Conservation (phyloP, 2,797 vertebrate species). For the Acestrorhynchus altus region DNA sequence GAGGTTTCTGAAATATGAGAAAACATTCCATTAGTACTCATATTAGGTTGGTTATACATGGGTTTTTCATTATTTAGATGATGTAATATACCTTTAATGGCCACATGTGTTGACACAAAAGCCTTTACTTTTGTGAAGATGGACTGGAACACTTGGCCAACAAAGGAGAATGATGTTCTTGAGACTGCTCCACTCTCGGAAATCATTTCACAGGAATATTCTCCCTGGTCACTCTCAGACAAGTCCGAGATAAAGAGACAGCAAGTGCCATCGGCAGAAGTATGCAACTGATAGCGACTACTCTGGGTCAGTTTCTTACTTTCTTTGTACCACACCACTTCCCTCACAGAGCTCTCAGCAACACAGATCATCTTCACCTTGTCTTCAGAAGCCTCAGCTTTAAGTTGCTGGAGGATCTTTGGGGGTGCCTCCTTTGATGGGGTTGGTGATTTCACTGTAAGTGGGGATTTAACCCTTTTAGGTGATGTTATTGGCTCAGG, state of each 20-base stretch:
- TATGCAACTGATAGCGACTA: conserved; percentile 86
- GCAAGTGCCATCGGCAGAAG: conserved; percentile 89
- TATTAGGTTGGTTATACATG: neutral
- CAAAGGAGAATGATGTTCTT: conserved; percentile 91
- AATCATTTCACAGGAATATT: conserved; percentile 92
- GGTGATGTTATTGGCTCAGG: conserved; percentile 83
- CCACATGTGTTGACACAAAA: conserved; percentile 79
- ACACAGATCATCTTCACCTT: conserved; percentile 87
- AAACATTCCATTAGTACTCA: conserved; percentile 2
- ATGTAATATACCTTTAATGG: conserved; percentile 73
- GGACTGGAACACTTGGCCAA: conserved; percentile 89
- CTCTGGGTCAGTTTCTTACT: conserved; percentile 90
- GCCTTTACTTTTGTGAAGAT: conserved; percentile 83
- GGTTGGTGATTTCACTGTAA: conserved; percentile 76
- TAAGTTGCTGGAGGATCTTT: conserved; percentile 83
- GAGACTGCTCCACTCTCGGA: conserved; percentile 86
- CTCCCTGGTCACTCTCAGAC: conserved; percentile 88
- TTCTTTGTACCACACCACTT: conserved; percentile 90
- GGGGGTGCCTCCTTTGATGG: conserved; percentile 75
- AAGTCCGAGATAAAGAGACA: conserved; percentile 90
- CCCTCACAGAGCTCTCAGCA: conserved; percentile 89
- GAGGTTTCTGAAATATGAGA: conserved; percentile 47
- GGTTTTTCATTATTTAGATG: neutral
- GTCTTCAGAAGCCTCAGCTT: conserved; percentile 83
- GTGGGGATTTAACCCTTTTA: conserved; percentile 88